Base-by-base conservation (phyloP, 1,140 invertebrate genomes). In the Lineus longissimus region DNA sequence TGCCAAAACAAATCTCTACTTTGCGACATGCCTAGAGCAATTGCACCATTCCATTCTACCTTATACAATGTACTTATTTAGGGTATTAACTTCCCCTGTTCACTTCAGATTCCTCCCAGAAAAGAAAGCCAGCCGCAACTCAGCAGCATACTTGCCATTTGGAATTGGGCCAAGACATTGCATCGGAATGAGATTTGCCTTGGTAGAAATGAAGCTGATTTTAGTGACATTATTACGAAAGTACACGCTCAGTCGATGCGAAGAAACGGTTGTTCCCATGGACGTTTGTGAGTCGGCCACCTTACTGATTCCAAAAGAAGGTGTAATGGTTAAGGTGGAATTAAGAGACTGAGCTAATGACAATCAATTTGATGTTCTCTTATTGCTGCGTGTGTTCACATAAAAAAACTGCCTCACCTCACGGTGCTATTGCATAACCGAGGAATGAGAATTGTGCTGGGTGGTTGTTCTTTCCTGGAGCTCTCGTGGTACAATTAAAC, bases 131-230 rank as follows among this genome's bases (percentile, higher is more conserved):
- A 66, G 66, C 9, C 69, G 73, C 15, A 55, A 66, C 41, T 69
- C 74, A 0, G 72, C 73, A 29, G 72, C 70, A 1, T 81, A 67
- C 59, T 60, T 80, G 23, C 75, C 81, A n/a, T 82, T 82, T 60
- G 78, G 78, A 2, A 73, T 73, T 22, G 81, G 81, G 13, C 80
- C 79, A 1, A 71, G 80, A 55, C 77, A 73, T 59, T 82, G 81
- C 62, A 76, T 82, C 33, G 81, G 80, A 0, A 73, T 76, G 64
- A 71, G 76, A 55, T 78, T 81, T 55, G 79, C 79, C 29, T 65
- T 78, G 23, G 25, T 79, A n/a, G 76, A 79, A 61, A 69, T 74
- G 0, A 81, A 79, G 58, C 61, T 76, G 2, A 68, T 75, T 1
- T 64, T 79, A 9, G 67, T 65, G 1, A 68, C 69, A 65, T 61